phyloP scores from a whole-genome alignment of 2,888 invertebrate species.

The Silvanus unidentatus region DNA sequence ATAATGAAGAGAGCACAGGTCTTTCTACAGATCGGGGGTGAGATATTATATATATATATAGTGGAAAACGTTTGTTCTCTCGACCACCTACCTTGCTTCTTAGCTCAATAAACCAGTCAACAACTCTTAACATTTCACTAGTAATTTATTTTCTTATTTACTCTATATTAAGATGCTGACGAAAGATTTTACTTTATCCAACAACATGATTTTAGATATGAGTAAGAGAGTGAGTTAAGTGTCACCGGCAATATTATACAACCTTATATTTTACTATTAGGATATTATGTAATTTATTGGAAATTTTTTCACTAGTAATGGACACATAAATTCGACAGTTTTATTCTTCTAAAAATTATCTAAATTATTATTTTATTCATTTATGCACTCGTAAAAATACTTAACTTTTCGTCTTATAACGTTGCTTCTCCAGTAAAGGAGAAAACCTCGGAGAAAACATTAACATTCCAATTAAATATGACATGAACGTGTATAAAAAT shows the following conservation, averaged over 20 bases:
- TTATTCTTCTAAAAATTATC: not conserved
- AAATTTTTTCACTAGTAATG: too few species aligned
- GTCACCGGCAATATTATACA: too few species aligned
- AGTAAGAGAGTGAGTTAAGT: too few species aligned
- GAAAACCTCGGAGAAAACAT: too few species aligned
- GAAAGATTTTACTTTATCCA: slow-evolving; percentile 14
- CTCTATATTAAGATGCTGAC: slow-evolving; percentile 14
- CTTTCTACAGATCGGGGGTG: slow-evolving; percentile 34
- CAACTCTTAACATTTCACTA: slow-evolving; percentile 9
- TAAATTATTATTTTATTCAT: slow-evolving; percentile 2
- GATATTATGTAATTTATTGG: too few species aligned
- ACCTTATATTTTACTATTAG: too few species aligned
- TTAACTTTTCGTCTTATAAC: too few species aligned
- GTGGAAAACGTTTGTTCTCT: slow-evolving; percentile 24
- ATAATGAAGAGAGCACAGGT: slow-evolving; percentile 42
- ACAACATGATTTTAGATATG: too few species aligned
- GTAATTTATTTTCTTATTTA: slow-evolving; percentile 21
- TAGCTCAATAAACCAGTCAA: slow-evolving; percentile 31
- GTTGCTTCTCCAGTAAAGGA: too few species aligned
- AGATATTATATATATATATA: slow-evolving; percentile 25
- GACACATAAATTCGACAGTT: too few species aligned
- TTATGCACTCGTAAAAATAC: not conserved
- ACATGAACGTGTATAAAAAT: too few species aligned
- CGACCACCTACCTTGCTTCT: slow-evolving; percentile 36
- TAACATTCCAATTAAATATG: too few species aligned